phyloP scores from a whole-genome alignment of 1,140 invertebrate species.

The Agrilus planipennis region DNA sequence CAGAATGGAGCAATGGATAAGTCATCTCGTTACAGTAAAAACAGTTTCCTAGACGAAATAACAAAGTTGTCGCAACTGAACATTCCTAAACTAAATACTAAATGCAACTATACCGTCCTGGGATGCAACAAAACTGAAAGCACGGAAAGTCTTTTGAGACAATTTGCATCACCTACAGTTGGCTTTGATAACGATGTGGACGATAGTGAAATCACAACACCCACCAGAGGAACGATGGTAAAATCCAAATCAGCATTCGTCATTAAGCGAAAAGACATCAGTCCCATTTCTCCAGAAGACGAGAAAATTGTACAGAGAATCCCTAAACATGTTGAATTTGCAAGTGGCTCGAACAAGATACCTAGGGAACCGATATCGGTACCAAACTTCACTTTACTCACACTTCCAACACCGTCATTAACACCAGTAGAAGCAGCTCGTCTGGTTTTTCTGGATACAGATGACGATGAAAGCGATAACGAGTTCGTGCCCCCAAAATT shows the following conservation, averaged over 20 bases:
- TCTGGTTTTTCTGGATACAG: slow-evolving; percentile 57
- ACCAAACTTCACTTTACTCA: slow-evolving; percentile 57
- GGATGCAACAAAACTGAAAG: slow-evolving; percentile 48
- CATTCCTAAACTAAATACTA: slow-evolving; percentile 51
- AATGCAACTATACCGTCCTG: slow-evolving; percentile 61
- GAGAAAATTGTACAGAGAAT: slow-evolving; percentile 14
- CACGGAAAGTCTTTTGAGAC: slow-evolving; percentile 47
- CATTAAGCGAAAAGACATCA: slow-evolving; percentile 38
- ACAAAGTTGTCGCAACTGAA: slow-evolving; percentile 62
- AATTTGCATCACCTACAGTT: slow-evolving; percentile 20
- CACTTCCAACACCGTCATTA: slow-evolving; percentile 49
- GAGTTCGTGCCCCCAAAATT: slow-evolving; percentile 6
- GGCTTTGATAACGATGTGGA: slow-evolving; percentile 14
- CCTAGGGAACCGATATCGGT: slow-evolving; percentile 62
- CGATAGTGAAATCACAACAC: slow-evolving; percentile 24
- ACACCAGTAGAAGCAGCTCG: slow-evolving; percentile 56
- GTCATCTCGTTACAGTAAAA: slow-evolving; percentile 9
- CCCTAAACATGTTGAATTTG: slow-evolving; percentile 33
- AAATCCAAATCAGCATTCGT: slow-evolving; percentile 51
- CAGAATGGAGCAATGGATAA: slow-evolving; percentile 17
- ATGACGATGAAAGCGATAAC: slow-evolving; percentile 43
- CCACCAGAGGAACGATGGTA: slow-evolving; percentile 36
- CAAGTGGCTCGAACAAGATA: slow-evolving; percentile 34
- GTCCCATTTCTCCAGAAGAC: slow-evolving; percentile 16
- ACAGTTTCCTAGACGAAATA: slow-evolving; percentile 55